Evolutionary conservation across 2,888 invertebrate genomes (phyloP).

Genomic region (Amiota communis): DNA sequence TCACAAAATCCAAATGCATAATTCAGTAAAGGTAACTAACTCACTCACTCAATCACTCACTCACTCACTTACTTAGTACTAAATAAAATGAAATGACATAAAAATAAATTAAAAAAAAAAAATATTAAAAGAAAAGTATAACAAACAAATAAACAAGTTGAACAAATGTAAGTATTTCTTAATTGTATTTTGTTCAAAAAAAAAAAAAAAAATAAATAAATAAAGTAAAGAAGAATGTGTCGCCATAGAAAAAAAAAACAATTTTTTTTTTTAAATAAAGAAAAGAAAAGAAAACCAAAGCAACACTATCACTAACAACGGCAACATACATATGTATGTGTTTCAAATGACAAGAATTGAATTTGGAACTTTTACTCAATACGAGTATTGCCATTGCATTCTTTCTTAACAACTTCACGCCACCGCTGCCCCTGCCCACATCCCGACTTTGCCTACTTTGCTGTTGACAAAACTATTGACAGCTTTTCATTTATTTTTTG

Average conservation of each 20-base stretch:
- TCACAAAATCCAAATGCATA: slow-evolving; percentile 58
- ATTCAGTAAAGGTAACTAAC: slow-evolving; percentile 46
- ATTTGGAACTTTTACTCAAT: slow-evolving; percentile 19
- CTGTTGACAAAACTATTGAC: slow-evolving; percentile 20
- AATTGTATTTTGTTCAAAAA: slow-evolving; percentile 3
- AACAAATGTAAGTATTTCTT: slow-evolving; percentile 12
- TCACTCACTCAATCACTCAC: background rate
- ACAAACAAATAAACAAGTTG: slow-evolving; percentile 12
- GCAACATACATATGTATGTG: background rate
- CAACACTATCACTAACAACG: too few species aligned
- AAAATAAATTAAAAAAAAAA: background rate
- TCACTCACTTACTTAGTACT: background rate
- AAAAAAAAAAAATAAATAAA: background rate
- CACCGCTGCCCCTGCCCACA: background rate
- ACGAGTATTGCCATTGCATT: slow-evolving; percentile 2
- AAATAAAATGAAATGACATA: too few species aligned
- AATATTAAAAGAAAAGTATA: slow-evolving; percentile 11
- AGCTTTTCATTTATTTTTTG: slow-evolving; percentile 16
- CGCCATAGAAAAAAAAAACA: too few species aligned
- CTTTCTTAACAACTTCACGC: too few species aligned
- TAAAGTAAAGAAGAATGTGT: too few species aligned
- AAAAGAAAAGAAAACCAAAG: too few species aligned
- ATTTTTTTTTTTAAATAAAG: too few species aligned
- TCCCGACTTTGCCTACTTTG: background rate
- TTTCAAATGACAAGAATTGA: slow-evolving; percentile 5